Conservation (phyloP, 1,140 invertebrate genomes). For the Anthonomus grandis region DNA sequence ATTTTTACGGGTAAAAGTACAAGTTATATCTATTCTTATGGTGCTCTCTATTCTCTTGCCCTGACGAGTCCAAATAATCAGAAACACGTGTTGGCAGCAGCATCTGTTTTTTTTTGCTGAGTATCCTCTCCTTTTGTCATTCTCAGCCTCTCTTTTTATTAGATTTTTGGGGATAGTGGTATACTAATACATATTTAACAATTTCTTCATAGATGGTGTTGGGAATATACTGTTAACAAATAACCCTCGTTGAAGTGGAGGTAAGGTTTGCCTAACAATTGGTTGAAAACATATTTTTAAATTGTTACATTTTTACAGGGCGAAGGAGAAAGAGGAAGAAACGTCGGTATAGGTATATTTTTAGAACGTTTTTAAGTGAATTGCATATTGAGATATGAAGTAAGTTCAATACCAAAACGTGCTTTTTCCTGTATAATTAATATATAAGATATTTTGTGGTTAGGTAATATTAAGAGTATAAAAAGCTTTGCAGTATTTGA, state of each 20-base stretch:
- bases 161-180: too few relatives aligned
- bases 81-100: too few relatives aligned
- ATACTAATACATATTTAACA: too few relatives aligned
- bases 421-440: background rate
- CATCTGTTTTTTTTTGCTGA: too few relatives aligned
- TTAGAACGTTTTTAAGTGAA: too few relatives aligned
- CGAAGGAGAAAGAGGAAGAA: conserved; percentile 59
- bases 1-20: too few relatives aligned
- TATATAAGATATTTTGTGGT: background rate
- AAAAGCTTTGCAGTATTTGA: background rate
- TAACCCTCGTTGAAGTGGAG: conserved; percentile 28
- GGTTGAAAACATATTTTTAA: background rate
- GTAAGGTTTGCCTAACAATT: background rate
- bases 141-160: too few relatives aligned
- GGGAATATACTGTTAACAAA: conserved; percentile 47
- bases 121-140: too few relatives aligned
- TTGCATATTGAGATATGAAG: too few relatives aligned
- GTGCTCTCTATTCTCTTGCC: too few relatives aligned
- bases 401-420: background rate
- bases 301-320: conserved; percentile 49
- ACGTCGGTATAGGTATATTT: conserved; percentile 52
- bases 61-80: too few relatives aligned
- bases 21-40: too few relatives aligned
- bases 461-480: background rate
- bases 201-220: conserved; percentile 43